phyloP scores from a whole-genome alignment of 2,113 vertebrate species.

The Puntigrus tetrazona region DNA sequence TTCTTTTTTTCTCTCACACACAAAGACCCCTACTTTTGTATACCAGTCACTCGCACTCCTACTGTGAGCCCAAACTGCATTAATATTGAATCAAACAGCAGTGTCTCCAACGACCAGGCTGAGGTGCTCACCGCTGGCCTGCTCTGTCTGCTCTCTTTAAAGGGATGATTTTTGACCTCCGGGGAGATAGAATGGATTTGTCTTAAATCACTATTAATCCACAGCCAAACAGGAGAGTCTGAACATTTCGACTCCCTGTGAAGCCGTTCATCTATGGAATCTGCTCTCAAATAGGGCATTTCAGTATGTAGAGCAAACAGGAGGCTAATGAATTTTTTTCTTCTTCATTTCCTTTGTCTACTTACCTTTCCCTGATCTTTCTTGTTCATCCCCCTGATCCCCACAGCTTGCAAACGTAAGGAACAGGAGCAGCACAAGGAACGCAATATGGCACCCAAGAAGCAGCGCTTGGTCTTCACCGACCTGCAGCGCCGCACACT shows the following conservation, averaged over 20 bases:
- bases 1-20: conserved; percentile 45
- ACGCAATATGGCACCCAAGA: conserved; percentile 91
- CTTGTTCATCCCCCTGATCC: conserved; percentile 61
- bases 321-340: conserved; percentile 35
- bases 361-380: conserved; percentile 48
- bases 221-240: conserved; percentile 65
- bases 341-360: conserved; percentile 5
- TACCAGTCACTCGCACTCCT: conserved; percentile 75
- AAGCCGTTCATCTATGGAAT: conserved; percentile 37
- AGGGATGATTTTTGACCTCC: conserved; percentile 76
- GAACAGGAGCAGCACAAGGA: conserved; percentile 98
- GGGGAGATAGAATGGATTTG: conserved; percentile 74
- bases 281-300: conserved; percentile 28
- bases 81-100: conserved; percentile 85
- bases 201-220: conserved; percentile 78
- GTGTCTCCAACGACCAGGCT: conserved; percentile 74
- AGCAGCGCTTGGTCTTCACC: conserved; percentile 97
- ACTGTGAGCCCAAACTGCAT: conserved; percentile 79
- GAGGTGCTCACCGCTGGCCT: conserved; percentile 63
- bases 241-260: conserved; percentile 16
- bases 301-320: conserved; percentile 34
- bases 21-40: conserved; percentile 75
- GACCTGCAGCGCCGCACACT: conserved; percentile 98
- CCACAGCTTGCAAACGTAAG: conserved; percentile 95
- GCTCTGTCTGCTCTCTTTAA: conserved; percentile 77